phyloP scores from a whole-genome alignment of 2,797 vertebrate genomes.

The Champsocephalus esox region DNA sequence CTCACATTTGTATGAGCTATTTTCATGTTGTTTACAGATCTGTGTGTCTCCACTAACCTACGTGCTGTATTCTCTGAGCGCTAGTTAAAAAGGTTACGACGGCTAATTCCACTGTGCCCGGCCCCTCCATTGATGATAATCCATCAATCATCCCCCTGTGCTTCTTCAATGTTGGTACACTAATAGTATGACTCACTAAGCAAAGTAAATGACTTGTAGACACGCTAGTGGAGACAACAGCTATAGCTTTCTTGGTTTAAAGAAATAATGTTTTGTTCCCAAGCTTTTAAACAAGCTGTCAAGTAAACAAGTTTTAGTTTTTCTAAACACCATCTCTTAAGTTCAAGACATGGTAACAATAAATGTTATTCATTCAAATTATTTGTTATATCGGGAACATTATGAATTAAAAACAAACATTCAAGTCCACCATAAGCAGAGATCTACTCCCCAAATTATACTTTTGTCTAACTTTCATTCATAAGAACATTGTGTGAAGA shows the following conservation, averaged over 20 bases:
- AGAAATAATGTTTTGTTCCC: slow-evolving; percentile 21
- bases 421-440: not conserved
- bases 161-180: slow-evolving; percentile 32
- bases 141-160: slow-evolving; percentile 66
- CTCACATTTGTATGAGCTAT: slow-evolving; percentile 65
- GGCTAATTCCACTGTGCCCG: slow-evolving; percentile 65
- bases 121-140: slow-evolving; percentile 64
- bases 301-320: slow-evolving; percentile 22
- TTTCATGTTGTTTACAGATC: slow-evolving; percentile 76
- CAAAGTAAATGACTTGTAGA: slow-evolving; percentile 42
- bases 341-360: slow-evolving; percentile 11
- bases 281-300: not conserved
- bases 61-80: slow-evolving; percentile 63
- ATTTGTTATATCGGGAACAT: not conserved
- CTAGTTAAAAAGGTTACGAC: slow-evolving; percentile 72
- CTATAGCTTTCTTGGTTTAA: slow-evolving; percentile 8
- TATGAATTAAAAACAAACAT: not conserved
- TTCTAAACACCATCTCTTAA: slow-evolving; percentile 10
- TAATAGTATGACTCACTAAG: slow-evolving; percentile 44
- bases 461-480: not conserved
- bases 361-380: slow-evolving; percentile 18
- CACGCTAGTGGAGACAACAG: not conserved
- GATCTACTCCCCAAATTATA: not conserved
- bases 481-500: not conserved
- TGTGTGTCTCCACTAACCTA: slow-evolving; percentile 38